Base-by-base conservation (phyloP, 2,888 invertebrate species). In the Herminia tarsipennalis region DNA sequence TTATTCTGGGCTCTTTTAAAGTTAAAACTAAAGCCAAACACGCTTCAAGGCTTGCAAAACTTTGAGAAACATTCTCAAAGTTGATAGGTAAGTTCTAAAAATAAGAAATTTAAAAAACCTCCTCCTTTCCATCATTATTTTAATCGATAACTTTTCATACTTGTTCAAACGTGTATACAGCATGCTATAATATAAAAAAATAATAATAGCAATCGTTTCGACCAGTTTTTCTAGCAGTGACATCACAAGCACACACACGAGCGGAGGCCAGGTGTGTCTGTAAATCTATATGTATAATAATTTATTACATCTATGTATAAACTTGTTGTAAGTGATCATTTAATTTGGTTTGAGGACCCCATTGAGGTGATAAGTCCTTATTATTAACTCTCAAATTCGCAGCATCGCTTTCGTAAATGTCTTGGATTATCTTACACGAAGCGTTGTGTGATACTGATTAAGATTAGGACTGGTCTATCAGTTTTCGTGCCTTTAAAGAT, bases 171-270 rank as follows among this genome's bases (percentile, higher is more conserved):
- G 44, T 50, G 63, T 38, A 18, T 42, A 17, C 12, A 52, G 62
- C 51, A 58, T 29, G 30, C 35, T 25, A 21, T 33, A 41, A 35
- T 35, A 34, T 42, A 44, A 47, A 50, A 56, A 60, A 47, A 51
- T 54, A 46, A 48, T 47, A 40, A 50, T 61, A 58, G 56, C 42
- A 42, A 55, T 48, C 35, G 59, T 57, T 57, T 52, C 54, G 78
- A 82, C 84, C 76, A 74, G 86, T 86, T 74, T 68, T 50, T 73
- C 79, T 50, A 72, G 80, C 73, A 48, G 80, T 86, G 87, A 86
- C 82, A 79, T 87, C 86, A 87, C 73, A 63, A 40, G 79, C 77
- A 59, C 43, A 66, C 62, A 42, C 69, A 66, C 64, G 62, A 56
- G 58, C 37, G 34, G 18, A 40, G 50, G 45, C 61, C 55, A 52